Percentiles rank a stretch among this genome's conserved stretches.
Evolutionary conservation across 2,113 vertebrate genomes (phyloP).

Genomic region (Strix aluco): DNA sequence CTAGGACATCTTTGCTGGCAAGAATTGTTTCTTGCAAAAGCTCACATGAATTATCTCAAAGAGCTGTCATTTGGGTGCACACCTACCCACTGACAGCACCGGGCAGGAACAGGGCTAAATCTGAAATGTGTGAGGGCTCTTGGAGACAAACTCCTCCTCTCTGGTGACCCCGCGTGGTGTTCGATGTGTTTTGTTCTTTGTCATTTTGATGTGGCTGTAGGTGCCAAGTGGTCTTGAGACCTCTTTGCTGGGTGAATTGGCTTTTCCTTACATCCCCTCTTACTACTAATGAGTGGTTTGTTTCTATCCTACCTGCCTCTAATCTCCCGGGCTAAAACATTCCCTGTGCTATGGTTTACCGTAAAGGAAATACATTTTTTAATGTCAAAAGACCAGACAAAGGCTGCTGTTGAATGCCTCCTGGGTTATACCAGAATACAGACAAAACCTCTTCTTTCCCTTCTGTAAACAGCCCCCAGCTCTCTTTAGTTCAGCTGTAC

Average conservation of each 20-base stretch:
- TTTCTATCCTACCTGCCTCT: background rate
- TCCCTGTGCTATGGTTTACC: background rate
- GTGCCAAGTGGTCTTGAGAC: background rate
- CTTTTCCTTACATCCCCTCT: background rate
- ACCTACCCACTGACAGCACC: background rate
- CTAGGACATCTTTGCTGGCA: background rate
- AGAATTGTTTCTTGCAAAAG: background rate
- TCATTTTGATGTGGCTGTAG: background rate
- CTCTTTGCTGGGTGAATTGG: background rate
- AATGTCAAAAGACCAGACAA: background rate
- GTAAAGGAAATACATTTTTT: background rate
- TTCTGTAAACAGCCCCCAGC: background rate
- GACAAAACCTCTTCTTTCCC: background rate
- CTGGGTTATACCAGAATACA: background rate
- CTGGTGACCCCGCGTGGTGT: background rate
- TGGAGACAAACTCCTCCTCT: background rate
- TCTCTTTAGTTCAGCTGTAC: background rate
- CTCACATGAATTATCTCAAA: background rate
- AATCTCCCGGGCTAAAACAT: background rate
- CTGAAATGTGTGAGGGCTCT: background rate
- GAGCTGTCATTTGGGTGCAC: background rate
- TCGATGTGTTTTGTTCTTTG: background rate
- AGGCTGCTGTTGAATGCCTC: background rate
- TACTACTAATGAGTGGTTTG: background rate
- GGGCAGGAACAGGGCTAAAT: background rate